Evolutionary conservation across 2,888 invertebrate genomes (phyloP), one percentile per base, ranked within the genome.

Genomic region (Leptinotarsa haldemani): DNA sequence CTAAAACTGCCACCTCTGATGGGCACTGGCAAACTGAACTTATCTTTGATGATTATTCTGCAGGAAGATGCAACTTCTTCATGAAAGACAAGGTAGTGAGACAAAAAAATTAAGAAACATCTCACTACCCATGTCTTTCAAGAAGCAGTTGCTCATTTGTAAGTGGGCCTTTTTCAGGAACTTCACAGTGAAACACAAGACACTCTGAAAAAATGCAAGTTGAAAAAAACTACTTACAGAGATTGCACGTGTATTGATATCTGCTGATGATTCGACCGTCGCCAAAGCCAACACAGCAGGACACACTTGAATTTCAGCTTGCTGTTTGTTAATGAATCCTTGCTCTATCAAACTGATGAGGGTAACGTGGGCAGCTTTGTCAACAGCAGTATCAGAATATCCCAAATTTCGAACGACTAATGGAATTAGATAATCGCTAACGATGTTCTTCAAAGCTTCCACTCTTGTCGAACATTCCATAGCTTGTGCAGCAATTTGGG

Each of bases 61-160:
- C 65, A 16, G 63, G 66, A 70, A 70, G 13, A 50, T 52, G 75
- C 83, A 83, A 81, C 77, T 89, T 90, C 93, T 90, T 85, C 95
- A 95, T 95, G 97, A 97, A 97, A 97, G 97, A 97, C 97, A 97
- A 95, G 95, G 95, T 96, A 97, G 97, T 95, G 96, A 97, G 97
- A 93, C 91, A 92, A 90, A 89, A 88, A 89, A 68, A 89, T 56
- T 22, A 88, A 87, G 87, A 86, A 89, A 89, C 97, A 97, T 97
- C 97, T 97, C 97, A 94, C 96, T 96, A 97, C 97, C 94, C 95
- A 95, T 95, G 97, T 97, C 97, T 97, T 97, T 97, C 97, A 96
- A 88, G 89, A 87, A 90, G 93, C 88, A 90, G 89, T 84, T 83
- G 83, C 79, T 68, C n/a, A n/a, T n/a, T 52, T 52, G 20, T 16